Evolutionary conservation across 2,113 vertebrate species (phyloP), one percentile per base, ranked within the genome.

Genomic region (Manacus vitellinus): DNA sequence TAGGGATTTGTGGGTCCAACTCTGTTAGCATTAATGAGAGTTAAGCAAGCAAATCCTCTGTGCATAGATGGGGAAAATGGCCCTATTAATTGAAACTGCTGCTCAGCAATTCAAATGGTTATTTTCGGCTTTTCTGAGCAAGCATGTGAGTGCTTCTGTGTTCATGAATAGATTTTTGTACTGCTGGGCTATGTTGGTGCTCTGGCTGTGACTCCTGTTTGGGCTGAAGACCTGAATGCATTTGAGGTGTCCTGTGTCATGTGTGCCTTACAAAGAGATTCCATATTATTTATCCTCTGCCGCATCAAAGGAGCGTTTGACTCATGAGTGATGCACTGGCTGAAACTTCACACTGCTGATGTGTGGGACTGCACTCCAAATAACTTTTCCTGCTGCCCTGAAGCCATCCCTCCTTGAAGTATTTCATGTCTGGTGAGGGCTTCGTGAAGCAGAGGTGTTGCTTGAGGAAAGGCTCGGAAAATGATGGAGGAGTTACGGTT

Each of bases 1-100:
- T 72, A 8, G 62, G 54, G 71, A 93, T 95, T 94, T 95, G 62
- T 35, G 54, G 75, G 77, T 66, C 89, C 81, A 75, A 8, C 44
- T 58, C 74, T 21, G 41, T 80, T 95, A 84, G 54, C 51, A 4
- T 73, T 85, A 89, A 88, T 89, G 58, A 78, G 58, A 58, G 67
- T 86, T 88, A 89, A 78, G 59, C 47, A 71, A 94, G 94, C 83
- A 92, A 94, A 94, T 89, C 79, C 27, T 70, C 30, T 94, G 75
- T 80, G 68, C 31, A 9, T 58, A 54, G 68, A 43, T 65, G 65
- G 66, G 77, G 70, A 94, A 94, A 96, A 93, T 68, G 72, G 85
- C 89, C 65, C 61, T 84, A 20, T 95, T 94, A 91, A 93, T 91
- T 92, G 79, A 91, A 96, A 67, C 43, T 77, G 78, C 90, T 86